Evolutionary conservation across 2,888 invertebrate genomes (phyloP), one percentile per base, ranked within the genome.

Genomic region (Therioaphis trifolii): DNA sequence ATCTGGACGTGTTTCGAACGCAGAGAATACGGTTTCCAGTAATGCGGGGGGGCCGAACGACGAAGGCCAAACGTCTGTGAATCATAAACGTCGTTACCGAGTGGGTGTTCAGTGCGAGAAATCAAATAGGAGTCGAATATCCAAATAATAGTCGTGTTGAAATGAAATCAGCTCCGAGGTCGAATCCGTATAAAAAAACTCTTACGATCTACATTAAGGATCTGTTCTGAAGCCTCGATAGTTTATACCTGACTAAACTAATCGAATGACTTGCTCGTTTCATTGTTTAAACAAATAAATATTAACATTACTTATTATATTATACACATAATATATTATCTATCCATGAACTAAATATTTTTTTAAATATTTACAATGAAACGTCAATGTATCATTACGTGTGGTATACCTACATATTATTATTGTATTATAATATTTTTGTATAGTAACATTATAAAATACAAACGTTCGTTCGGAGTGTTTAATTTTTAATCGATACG

Each of bases 91-190:
- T 35, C 35, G 40, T 72, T 27, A 46, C 14, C 29, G 63, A 76
- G 63, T 76, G 43, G 58, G 61, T 18, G 43, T 46, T n/a, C 40
- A n/a, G 5, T 21, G 21, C 4, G 14, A 55, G 21, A n/a, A n/a
- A 55, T n/a, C 5, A 18, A 55, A 55, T 55, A 55, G 21, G n/a
- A 55, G 21, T 55, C 9, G 21, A 55, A 29, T 29, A 63, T n/a
- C 29, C 43, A 18, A 76, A 61, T n/a, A n/a, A n/a, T 46, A 61
- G 40, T n/a, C 46, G 7, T 61, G 18, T 76, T 43, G 46, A 63
- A 63, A 63, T 63, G 27, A 12, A 76, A 63, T 29, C 21, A 63
- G 14, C 15, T 63, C 29, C 63, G 63, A 76, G 61, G 46, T 63
- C 14, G 21, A 76, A 63, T 55, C 40, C 15, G 18, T 40, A 52